A percentile compares a stretch with the other conserved stretches of the same genome.
These are phyloP conservation scores for Drosophila nebulosa DNA, from an alignment of 1,140 invertebrate genomes.

Conservation along the genomic window DNA sequence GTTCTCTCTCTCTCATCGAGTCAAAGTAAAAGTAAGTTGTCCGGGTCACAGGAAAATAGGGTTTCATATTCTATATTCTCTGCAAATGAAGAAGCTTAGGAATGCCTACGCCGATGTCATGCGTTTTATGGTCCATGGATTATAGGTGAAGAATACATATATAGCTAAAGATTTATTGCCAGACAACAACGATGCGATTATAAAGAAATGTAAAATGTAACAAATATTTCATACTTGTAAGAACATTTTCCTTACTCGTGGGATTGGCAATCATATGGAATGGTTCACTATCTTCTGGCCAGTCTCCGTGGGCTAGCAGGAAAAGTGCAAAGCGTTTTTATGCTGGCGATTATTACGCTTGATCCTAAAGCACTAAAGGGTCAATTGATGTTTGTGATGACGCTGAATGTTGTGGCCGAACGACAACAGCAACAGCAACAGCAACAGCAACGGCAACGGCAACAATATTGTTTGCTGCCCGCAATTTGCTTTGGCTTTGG, in stretches of 20 bases:
- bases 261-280: background rate
- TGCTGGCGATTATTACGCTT: slow-evolving; percentile 80
- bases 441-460: slow-evolving; percentile 26
- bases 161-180: background rate
- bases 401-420: slow-evolving; percentile 58
- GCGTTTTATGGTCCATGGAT: background rate
- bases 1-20: no score
- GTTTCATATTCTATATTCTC: background rate
- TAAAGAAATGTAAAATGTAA: no score
- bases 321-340: slow-evolving; percentile 80
- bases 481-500: slow-evolving; percentile 78
- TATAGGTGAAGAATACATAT: background rate
- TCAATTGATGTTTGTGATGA: slow-evolving; percentile 80
- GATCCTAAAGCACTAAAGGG: slow-evolving; percentile 78
- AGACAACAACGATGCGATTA: background rate
- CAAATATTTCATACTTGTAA: no score
- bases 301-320: slow-evolving; percentile 15
- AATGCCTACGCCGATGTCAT: background rate
- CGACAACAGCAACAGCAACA: slow-evolving; percentile 12
- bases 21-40: background rate
- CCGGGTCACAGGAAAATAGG: background rate
- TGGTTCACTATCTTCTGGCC: background rate
- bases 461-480: slow-evolving; percentile 52
- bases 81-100: background rate
- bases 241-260: no score